Base-by-base conservation (phyloP, 1,140 invertebrate genomes). In the Tachypleus tridentatus region DNA sequence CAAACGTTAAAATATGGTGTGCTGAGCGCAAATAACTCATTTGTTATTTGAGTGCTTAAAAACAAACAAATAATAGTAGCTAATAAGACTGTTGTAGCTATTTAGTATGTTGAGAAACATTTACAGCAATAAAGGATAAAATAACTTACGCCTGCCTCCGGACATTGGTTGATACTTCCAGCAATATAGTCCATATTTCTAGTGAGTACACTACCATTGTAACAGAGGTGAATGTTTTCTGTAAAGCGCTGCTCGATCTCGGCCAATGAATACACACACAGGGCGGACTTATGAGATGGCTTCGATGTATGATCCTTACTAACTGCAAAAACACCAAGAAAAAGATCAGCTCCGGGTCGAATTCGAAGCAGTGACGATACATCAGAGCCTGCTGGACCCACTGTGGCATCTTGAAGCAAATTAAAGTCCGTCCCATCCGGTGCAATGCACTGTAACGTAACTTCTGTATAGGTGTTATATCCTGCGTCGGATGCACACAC, bases 141-240 rank as follows among this genome's bases (percentile, higher is more conserved):
- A 52, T n/a, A 49, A 79, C 82, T 83, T 75, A 84, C 82, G 51
- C 90, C 89, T 56, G 86, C 87, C 70, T 81, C 82, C 4, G 90
- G 91, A 80, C 92, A 96, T 74, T 91, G 77, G 91, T 89, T 70
- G 87, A 84, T 71, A 92, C 91, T 70, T 4, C 93, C 93, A 64
- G 91, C 94, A 72, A 96, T 88, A 75, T 95, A 94, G 29, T 88
- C 89, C 85, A 96, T 90, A 73, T 93, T 93, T 58, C 93, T 81
- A 73, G 91, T 89, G 70, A 89, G 90, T 63, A 87, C 87, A 70
- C 88, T 93, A 47, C 91, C 92, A 77, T 96, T 93, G 76, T 97
- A 97, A 78, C 94, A 98, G 85, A 93, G 89, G 75, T 95, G 90
- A 71, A 97, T 95, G 77, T 97, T 97, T 77, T 94, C 87, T 72